Evolutionary conservation across 2,888 invertebrate species (phyloP).

Genomic region (Brassicogethes aeneus): DNA sequence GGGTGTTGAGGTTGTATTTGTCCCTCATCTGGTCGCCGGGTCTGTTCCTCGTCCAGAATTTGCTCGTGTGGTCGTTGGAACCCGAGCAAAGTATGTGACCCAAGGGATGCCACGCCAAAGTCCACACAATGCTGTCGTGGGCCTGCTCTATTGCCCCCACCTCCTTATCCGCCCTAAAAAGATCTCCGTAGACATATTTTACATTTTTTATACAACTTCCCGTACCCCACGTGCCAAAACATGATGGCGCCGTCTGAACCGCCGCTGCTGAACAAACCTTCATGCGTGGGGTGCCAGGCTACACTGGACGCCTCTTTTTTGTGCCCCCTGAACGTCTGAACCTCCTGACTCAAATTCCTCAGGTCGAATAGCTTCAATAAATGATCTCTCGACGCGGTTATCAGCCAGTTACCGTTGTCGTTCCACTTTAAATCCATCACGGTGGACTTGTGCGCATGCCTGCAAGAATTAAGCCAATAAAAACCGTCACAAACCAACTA

Average conservation of each 20-base stretch:
- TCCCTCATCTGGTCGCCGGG: conserved; percentile 98
- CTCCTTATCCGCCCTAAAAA: conserved; percentile 83
- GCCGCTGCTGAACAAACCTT: conserved; percentile 93
- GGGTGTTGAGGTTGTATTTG: conserved; percentile 90
- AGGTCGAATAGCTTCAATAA: conserved; percentile 96
- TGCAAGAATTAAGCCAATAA: conserved; percentile 27
- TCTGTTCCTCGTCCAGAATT: conserved; percentile 98
- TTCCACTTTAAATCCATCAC: conserved; percentile 99
- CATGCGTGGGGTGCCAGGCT: conserved; percentile 98
- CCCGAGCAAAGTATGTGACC: conserved; percentile 98
- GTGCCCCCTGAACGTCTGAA: conserved; percentile 97
- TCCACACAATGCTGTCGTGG: conserved; percentile 99
- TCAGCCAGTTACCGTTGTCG: conserved; percentile 97
- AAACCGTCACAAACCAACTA: not conserved
- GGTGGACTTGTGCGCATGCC: conserved; percentile 98
- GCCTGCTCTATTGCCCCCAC: conserved; percentile 97
- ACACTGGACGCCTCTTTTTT: conserved; percentile 97
- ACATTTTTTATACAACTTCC: conserved; percentile 5
- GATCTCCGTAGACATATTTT: not conserved
- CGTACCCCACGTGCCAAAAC: conserved; percentile 96
- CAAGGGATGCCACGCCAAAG: conserved; percentile 97
- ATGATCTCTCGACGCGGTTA: conserved; percentile 97
- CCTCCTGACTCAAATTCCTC: conserved; percentile 87
- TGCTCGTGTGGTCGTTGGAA: conserved; percentile 98
- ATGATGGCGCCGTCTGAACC: conserved; percentile 98